phyloP scores from a whole-genome alignment of 2,797 vertebrate genomes.

The Sandelia bainsii region DNA sequence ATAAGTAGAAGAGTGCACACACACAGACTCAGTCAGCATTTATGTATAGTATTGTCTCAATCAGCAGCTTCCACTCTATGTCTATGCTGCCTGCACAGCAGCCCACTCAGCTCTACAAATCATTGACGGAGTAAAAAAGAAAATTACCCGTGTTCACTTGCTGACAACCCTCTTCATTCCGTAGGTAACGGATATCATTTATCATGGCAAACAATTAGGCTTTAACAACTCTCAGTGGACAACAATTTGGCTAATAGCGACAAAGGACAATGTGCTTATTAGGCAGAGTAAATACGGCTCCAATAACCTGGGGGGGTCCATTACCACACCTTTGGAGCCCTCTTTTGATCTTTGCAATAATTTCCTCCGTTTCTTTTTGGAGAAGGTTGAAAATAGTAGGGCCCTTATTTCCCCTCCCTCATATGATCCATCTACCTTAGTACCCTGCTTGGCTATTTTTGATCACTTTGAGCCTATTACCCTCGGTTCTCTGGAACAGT shows the following conservation, averaged over 20 bases:
- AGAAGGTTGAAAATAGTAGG: too few species aligned
- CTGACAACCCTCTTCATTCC: slow-evolving; percentile 65
- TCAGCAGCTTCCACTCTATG: slow-evolving; percentile 50
- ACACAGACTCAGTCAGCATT: slow-evolving; percentile 38
- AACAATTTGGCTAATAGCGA: slow-evolving; percentile 67
- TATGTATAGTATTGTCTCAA: slow-evolving; percentile 6
- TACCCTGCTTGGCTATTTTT: too few species aligned
- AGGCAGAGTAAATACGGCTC: slow-evolving; percentile 63
- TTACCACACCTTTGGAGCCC: slow-evolving; percentile 28
- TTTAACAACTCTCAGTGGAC: slow-evolving; percentile 59
- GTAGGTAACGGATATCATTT: slow-evolving; percentile 54
- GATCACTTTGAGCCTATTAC: too few species aligned
- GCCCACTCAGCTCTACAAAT: slow-evolving; percentile 50
- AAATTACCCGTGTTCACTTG: slow-evolving; percentile 47
- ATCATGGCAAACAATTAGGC: slow-evolving; percentile 73
- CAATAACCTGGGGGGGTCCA: slow-evolving; percentile 37
- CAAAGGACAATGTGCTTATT: slow-evolving; percentile 67
- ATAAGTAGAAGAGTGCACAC: not conserved
- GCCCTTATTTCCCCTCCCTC: too few species aligned
- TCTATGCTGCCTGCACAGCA: slow-evolving; percentile 38
- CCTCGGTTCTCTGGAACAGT: too few species aligned
- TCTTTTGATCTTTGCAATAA: too few species aligned
- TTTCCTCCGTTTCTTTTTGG: too few species aligned
- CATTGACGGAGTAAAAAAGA: slow-evolving; percentile 34
- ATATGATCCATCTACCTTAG: too few species aligned